Evolutionary conservation across 2,113 vertebrate genomes (phyloP).

Genomic region (Podarcis cretensis): DNA sequence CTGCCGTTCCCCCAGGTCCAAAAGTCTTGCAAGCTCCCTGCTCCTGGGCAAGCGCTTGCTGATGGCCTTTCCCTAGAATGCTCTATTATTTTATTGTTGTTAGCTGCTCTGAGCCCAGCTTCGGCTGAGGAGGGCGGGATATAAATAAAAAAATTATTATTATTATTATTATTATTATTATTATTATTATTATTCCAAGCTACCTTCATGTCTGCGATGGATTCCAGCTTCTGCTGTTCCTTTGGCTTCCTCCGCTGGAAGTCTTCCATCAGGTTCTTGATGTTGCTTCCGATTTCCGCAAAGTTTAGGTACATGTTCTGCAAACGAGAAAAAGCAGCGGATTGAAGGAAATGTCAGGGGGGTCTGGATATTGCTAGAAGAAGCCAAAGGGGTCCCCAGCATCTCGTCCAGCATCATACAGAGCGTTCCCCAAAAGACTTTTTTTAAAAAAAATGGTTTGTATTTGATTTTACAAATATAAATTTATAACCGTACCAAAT

Average conservation of each 20-base stretch:
- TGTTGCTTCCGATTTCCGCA: slow-evolving; percentile 96
- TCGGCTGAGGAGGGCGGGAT: no score
- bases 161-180: no score
- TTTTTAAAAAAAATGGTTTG: no score
- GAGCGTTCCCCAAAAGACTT: neutral
- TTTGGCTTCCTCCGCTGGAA: slow-evolving; percentile 96
- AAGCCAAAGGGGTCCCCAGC: neutral
- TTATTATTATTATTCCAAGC: rapidly evolving
- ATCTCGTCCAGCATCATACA: neutral
- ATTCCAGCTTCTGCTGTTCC: slow-evolving; percentile 94
- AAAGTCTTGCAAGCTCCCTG: no score
- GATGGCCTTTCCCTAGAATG: no score
- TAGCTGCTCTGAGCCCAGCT: no score
- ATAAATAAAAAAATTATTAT: no score
- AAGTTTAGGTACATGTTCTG: slow-evolving; percentile 99
- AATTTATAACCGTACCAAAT: no score
- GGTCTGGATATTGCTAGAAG: rapidly evolving
- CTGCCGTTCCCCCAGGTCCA: no score
- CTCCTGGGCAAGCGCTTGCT: neutral
- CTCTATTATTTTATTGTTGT: no score
- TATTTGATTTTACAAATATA: no score
- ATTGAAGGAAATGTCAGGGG: neutral
- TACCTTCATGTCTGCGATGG: slow-evolving; percentile 97
- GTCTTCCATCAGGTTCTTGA: slow-evolving; percentile 98
- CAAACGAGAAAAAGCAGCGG: neutral